phyloP scores from a whole-genome alignment of 2,888 invertebrate species.

The Oeneis ivallda region DNA sequence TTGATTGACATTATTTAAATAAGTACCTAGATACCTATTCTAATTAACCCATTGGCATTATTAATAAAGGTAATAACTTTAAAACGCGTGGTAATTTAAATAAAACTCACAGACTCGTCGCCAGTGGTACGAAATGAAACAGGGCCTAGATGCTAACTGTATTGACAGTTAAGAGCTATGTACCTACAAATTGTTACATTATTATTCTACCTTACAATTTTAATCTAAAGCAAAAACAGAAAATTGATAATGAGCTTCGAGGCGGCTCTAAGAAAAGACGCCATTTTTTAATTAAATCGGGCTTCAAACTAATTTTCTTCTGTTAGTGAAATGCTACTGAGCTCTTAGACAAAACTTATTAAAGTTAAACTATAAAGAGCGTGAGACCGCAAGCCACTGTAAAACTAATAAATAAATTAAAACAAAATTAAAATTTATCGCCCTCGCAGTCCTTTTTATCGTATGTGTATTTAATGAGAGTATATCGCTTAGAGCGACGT shows the following conservation, averaged over 20 bases:
- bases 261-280: neutral
- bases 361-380: neutral
- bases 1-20: too few species aligned
- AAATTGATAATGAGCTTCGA: constrained; percentile 3
- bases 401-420: constrained; percentile 32
- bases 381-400: neutral
- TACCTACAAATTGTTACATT: too few species aligned
- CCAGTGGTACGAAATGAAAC: too few species aligned
- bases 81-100: too few species aligned
- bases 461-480: constrained; percentile 35
- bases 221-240: neutral
- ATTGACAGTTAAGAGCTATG: too few species aligned
- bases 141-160: too few species aligned
- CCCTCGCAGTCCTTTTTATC: constrained; percentile 32
- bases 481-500: constrained; percentile 32
- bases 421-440: constrained; percentile 33
- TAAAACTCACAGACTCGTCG: too few species aligned
- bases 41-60: too few species aligned
- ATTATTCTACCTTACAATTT: too few species aligned
- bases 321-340: neutral
- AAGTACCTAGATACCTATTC: too few species aligned
- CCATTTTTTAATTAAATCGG: constrained; percentile 5
- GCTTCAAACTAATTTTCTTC: constrained; percentile 11
- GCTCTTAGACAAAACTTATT: constrained; percentile 10
- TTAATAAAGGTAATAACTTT: too few species aligned